phyloP scores from a whole-genome alignment of 2,113 vertebrate genomes.

The Poeciliopsis turrubarensis region DNA sequence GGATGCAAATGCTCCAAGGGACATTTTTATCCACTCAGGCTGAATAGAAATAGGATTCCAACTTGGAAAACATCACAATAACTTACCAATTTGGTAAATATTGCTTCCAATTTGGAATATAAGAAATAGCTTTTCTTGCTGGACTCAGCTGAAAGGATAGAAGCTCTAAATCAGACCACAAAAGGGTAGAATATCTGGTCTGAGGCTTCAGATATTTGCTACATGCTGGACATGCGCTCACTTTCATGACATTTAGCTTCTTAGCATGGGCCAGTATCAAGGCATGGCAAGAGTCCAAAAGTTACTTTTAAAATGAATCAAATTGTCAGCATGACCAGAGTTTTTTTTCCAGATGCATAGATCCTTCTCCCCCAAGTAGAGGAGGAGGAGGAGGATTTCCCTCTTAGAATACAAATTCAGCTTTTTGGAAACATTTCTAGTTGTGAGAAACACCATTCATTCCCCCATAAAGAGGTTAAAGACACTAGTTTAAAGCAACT shows the following conservation, averaged over 20 bases:
- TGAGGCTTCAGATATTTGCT: constrained; percentile 9
- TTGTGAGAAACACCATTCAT: not conserved
- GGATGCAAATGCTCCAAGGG: constrained; percentile 39
- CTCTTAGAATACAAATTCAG: too few relatives aligned
- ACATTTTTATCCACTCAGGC: constrained; percentile 31
- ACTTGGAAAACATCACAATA: constrained; percentile 87
- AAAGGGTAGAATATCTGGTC: not conserved
- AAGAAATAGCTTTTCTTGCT: constrained; percentile 79
- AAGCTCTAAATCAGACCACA: constrained; percentile 31
- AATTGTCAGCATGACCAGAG: too few relatives aligned
- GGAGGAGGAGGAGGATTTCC: too few relatives aligned
- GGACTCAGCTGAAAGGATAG: constrained; percentile 52
- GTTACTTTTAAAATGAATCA: too few relatives aligned
- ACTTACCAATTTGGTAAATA: constrained; percentile 99
- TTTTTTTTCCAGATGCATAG: too few relatives aligned
- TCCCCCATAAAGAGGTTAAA: not conserved
- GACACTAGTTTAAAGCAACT: not conserved
- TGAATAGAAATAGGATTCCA: constrained; percentile 80
- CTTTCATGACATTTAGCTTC: not conserved
- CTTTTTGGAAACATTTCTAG: too few relatives aligned
- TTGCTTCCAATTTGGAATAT: constrained; percentile 99
- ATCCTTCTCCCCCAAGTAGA: not conserved
- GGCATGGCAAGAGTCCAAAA: not conserved
- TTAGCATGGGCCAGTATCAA: constrained; percentile 3
- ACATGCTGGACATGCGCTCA: constrained; percentile 2